Evolutionary conservation across 2,797 vertebrate species (phyloP).

Genomic region (Clarias fuscus): DNA sequence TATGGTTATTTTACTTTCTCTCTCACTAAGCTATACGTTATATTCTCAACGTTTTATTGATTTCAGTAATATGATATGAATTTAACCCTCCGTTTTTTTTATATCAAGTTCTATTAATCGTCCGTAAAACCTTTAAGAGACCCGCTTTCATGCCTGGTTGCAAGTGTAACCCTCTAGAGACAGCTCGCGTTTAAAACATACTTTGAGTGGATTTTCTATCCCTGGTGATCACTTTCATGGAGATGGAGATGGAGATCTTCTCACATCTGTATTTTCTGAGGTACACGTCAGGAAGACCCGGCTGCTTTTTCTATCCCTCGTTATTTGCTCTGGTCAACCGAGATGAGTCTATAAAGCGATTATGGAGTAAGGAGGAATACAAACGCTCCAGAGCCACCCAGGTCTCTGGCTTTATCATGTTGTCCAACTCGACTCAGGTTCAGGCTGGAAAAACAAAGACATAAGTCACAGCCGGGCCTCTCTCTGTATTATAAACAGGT

Average conservation of each 20-base stretch:
- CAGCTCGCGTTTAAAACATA: not conserved
- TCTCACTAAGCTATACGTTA: not conserved
- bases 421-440: conserved; percentile 51
- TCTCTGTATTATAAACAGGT: conserved; percentile 76
- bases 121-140: not conserved
- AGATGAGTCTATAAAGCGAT: not conserved
- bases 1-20: not conserved
- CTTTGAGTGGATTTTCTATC: not conserved
- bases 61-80: not conserved
- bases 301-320: not conserved
- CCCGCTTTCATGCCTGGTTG: not conserved
- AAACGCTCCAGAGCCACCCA: conserved; percentile 51
- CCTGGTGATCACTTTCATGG: not conserved
- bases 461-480: conserved; percentile 72
- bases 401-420: conserved; percentile 39
- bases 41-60: not conserved
- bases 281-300: no score
- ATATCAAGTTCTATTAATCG: not conserved
- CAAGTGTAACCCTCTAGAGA: not conserved
- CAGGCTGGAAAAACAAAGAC: conserved; percentile 68
- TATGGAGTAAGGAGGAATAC: not conserved
- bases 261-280: not conserved
- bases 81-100: not conserved
- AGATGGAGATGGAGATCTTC: not conserved
- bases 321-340: not conserved